Percentiles rank a stretch among this genome's conserved stretches.
phyloP scores from a whole-genome alignment of 1,140 invertebrate species.

The Papilio machaon region DNA sequence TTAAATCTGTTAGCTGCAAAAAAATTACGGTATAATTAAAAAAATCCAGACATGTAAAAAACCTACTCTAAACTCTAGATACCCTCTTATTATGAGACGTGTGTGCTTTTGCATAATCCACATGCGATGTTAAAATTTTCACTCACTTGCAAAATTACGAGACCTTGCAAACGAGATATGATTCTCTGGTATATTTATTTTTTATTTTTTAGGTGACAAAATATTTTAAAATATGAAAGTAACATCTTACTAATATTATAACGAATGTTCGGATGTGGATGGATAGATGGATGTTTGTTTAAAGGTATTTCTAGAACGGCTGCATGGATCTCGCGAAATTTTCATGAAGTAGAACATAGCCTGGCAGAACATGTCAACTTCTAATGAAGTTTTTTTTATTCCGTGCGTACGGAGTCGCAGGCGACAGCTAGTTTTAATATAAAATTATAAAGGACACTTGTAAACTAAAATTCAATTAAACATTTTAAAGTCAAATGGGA shows the following conservation, averaged over 20 bases:
- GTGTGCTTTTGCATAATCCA: conserved; percentile 13
- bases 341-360: too few species aligned
- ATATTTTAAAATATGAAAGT: background rate
- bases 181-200: background rate
- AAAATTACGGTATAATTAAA: background rate
- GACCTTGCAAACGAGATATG: background rate
- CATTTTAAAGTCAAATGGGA: too few species aligned
- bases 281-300: too few species aligned
- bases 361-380: too few species aligned
- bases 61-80: background rate
- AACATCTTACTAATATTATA: background rate
- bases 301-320: too few species aligned
- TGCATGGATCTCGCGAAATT: too few species aligned
- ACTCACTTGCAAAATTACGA: conserved; percentile 6
- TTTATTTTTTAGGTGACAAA: background rate
- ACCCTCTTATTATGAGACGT: background rate
- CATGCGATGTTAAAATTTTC: background rate
- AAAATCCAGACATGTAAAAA: background rate
- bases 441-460: too few species aligned
- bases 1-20: background rate
- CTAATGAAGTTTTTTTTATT: too few species aligned
- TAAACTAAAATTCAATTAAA: too few species aligned
- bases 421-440: too few species aligned
- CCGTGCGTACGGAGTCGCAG: too few species aligned
- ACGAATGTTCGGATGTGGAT: too few species aligned